These are phyloP conservation scores for Carterocephalus palaemon DNA, from an alignment of 2,888 invertebrate species.

Conservation along the genomic window DNA sequence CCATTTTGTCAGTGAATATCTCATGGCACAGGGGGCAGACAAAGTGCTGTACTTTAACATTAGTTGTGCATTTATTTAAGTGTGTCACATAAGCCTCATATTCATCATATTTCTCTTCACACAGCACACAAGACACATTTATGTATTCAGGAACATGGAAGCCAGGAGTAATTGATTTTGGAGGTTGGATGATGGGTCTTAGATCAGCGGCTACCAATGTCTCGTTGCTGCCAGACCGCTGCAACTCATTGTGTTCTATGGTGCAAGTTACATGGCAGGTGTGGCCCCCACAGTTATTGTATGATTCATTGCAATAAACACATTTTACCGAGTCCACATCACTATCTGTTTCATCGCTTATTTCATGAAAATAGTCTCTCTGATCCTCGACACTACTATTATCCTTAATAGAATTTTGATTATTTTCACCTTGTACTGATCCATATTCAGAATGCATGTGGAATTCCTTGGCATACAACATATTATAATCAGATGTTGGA, in stretches of 20 bases:
- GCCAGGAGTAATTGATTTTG: slow-evolving; percentile 31
- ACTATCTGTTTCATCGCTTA: slow-evolving; percentile 71
- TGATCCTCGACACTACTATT: slow-evolving; percentile 34
- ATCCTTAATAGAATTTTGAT: slow-evolving; percentile 57
- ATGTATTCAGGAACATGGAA: slow-evolving; percentile 35
- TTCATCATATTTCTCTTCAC: slow-evolving; percentile 63
- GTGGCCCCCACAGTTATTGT: slow-evolving; percentile 60
- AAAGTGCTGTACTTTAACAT: slow-evolving; percentile 69
- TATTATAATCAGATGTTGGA: slow-evolving; percentile 54
- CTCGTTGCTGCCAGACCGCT: slow-evolving; percentile 64
- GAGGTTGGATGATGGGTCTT: slow-evolving; percentile 37
- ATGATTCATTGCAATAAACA: slow-evolving; percentile 64
- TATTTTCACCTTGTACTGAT: slow-evolving; percentile 59
- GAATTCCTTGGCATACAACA: slow-evolving; percentile 62
- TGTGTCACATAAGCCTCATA: slow-evolving; percentile 65
- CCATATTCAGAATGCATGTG: slow-evolving; percentile 58
- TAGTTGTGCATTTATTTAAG: slow-evolving; percentile 66
- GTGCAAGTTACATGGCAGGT: slow-evolving; percentile 66
- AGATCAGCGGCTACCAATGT: slow-evolving; percentile 65
- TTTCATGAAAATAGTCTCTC: slow-evolving; percentile 41
- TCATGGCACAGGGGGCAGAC: slow-evolving; percentile 73
- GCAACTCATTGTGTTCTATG: slow-evolving; percentile 61
- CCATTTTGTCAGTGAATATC: slow-evolving; percentile 59
- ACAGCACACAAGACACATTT: slow-evolving; percentile 64
- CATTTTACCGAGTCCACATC: slow-evolving; percentile 72